Percentiles rank a stretch among this genome's conserved stretches.
Conservation (phyloP, 1,140 invertebrate genomes). For the Drosophila triauraria region DNA sequence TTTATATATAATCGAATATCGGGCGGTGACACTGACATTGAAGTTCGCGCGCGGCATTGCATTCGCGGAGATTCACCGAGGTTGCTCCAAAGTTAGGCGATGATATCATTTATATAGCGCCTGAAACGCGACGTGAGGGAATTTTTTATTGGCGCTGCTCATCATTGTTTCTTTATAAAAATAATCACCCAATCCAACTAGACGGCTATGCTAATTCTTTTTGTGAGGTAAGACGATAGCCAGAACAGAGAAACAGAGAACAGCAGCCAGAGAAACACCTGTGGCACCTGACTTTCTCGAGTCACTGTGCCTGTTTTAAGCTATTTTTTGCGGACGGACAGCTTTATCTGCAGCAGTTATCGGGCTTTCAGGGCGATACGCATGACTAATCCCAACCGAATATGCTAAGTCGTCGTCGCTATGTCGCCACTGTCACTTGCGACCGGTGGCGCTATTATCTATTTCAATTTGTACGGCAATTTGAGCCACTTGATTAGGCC, state of each 20-base stretch:
- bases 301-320: conserved; percentile 31
- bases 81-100: conserved; percentile 63
- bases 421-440: conserved; percentile 43
- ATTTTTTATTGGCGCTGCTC: conserved; percentile 75
- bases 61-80: conserved; percentile 28
- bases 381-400: conserved; percentile 61
- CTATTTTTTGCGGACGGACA: conserved; percentile 5
- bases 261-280: conserved; percentile 10
- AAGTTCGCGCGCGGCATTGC: conserved; percentile 46
- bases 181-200: conserved; percentile 48
- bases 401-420: conserved; percentile 57
- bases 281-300: conserved; percentile 40
- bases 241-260: conserved; percentile 7
- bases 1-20: not conserved
- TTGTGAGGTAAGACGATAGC: conserved; percentile 22
- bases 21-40: conserved; percentile 45
- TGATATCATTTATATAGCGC: conserved; percentile 61
- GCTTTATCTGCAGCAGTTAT: conserved; percentile 44
- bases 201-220: conserved; percentile 47
- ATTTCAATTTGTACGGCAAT: conserved; percentile 58
- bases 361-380: conserved; percentile 28
- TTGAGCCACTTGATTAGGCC: conserved; percentile 56
- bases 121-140: conserved; percentile 58
- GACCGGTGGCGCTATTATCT: conserved; percentile 40
- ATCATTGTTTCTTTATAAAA: conserved; percentile 61